These are phyloP conservation scores for Squalus acanthias DNA, from an alignment of 2,797 vertebrate genomes.

Conservation along the genomic window DNA sequence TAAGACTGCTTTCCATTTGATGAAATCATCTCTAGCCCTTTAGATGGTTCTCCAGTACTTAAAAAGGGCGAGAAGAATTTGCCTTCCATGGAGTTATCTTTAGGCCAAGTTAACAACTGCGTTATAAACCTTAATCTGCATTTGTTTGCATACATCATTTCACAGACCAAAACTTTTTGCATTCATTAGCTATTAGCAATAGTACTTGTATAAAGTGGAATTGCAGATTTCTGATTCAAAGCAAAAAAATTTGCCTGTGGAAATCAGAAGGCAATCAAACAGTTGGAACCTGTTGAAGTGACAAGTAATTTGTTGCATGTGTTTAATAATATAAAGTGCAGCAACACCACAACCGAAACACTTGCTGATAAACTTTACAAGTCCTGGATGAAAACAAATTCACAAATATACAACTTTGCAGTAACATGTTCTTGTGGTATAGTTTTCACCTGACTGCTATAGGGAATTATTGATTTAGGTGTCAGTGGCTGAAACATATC, in stretches of 20 bases:
- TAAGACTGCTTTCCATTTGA: neutral
- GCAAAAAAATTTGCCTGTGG: neutral
- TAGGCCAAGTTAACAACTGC: neutral
- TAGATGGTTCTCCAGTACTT: neutral
- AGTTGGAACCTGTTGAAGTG: neutral
- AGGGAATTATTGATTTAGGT: neutral
- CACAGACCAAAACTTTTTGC: neutral
- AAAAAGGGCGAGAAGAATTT: neutral
- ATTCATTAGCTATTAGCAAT: neutral
- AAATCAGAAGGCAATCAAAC: conserved; percentile 11
- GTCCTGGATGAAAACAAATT: neutral
- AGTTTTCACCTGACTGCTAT: neutral
- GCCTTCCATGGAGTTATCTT: neutral
- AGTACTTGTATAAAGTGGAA: neutral
- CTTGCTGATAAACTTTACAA: neutral
- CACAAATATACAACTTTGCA: conserved; percentile 10
- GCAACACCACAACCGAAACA: neutral
- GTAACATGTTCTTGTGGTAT: neutral
- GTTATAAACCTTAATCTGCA: neutral
- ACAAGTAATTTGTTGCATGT: neutral
- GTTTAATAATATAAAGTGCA: neutral
- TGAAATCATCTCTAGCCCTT: neutral
- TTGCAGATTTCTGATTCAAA: neutral
- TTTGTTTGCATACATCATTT: neutral
- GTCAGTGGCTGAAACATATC: neutral